A percentile compares a stretch with the other conserved stretches of the same genome.
Evolutionary conservation across 2,888 invertebrate species (phyloP).

Genomic region (Melanostoma mellinum): DNA sequence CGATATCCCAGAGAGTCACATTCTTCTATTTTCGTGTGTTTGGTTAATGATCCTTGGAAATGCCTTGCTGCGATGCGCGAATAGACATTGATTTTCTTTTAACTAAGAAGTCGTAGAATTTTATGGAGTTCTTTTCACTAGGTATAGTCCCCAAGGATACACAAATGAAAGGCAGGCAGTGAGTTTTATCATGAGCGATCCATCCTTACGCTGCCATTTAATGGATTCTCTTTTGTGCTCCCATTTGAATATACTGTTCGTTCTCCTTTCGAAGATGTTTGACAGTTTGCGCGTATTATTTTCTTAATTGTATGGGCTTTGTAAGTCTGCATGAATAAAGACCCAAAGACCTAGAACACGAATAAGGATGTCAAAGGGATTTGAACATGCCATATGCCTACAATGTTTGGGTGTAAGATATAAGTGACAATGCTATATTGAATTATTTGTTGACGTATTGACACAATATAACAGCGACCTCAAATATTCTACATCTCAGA

Average conservation of each 20-base stretch:
- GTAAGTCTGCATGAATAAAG: slow-evolving; percentile 21
- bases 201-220: slow-evolving; percentile 42
- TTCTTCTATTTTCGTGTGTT: slow-evolving; percentile 48
- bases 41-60: slow-evolving; percentile 40
- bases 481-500: background rate
- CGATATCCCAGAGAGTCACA: slow-evolving; percentile 51
- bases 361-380: slow-evolving; percentile 45
- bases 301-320: slow-evolving; percentile 53
- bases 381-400: slow-evolving; percentile 10
- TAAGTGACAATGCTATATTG: background rate
- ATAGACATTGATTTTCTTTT: slow-evolving; percentile 42
- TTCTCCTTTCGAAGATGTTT: slow-evolving; percentile 40
- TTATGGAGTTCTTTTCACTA: slow-evolving; percentile 12
- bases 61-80: slow-evolving; percentile 14
- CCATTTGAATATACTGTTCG: slow-evolving; percentile 46
- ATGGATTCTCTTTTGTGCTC: slow-evolving; percentile 56
- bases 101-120: slow-evolving; percentile 24
- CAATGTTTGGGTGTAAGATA: background rate
- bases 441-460: slow-evolving; percentile 9
- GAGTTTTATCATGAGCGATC: slow-evolving; percentile 51
- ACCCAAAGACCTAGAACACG: slow-evolving; percentile 34
- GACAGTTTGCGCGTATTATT: slow-evolving; percentile 57
- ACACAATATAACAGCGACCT: slow-evolving; percentile 7
- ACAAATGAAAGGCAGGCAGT: background rate
- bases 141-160: background rate